Conservation (phyloP, 1,140 invertebrate genomes). For the Tigriopus japonicus region DNA sequence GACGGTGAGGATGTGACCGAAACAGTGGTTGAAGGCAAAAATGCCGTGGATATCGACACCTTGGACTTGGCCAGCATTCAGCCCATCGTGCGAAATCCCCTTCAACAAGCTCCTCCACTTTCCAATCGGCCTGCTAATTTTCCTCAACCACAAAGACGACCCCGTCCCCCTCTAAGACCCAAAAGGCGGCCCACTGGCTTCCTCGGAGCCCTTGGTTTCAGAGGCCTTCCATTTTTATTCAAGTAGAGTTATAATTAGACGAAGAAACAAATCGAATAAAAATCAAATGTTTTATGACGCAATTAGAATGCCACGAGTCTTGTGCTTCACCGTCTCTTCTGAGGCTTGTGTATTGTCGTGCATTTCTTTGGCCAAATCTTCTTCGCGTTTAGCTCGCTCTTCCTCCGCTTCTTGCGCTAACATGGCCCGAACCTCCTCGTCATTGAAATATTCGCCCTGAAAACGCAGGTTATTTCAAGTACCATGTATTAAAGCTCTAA, state of each 20-base stretch:
- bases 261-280: background rate
- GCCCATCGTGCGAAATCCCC: background rate
- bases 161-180: background rate
- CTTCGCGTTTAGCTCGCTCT: background rate
- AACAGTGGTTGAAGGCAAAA: background rate
- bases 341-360: background rate
- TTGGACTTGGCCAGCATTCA: too few relatives aligned
- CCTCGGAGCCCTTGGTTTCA: too few relatives aligned
- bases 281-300: background rate
- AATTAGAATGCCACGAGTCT: background rate
- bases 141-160: background rate
- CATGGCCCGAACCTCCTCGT: constrained; percentile 6
- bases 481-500: too few relatives aligned
- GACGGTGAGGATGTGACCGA: background rate
- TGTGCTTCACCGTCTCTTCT: background rate
- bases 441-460: constrained; percentile 10
- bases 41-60: background rate
- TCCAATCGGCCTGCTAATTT: background rate
- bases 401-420: background rate
- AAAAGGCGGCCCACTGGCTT: background rate
- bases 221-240: background rate
- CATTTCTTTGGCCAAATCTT: background rate
- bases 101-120: background rate
- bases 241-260: background rate
- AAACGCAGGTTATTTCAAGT: too few relatives aligned